Evolutionary conservation across 2,888 invertebrate species (phyloP), one percentile per base, ranked within the genome.

Genomic region (Latrodectus elegans): DNA sequence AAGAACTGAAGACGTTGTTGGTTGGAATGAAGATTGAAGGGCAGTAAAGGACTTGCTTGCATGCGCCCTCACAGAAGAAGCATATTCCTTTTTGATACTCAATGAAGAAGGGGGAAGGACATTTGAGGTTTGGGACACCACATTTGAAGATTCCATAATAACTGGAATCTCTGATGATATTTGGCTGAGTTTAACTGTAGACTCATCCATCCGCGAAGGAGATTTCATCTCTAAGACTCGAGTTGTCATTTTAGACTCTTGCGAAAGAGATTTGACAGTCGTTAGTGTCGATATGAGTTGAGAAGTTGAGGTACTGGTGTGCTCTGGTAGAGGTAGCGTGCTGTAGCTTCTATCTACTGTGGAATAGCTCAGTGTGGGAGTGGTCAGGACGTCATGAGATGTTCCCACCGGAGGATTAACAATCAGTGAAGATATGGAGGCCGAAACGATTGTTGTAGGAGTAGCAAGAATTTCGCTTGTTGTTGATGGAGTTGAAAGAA

Each of bases 311-410:
- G 26, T 64, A 52, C 52, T 86, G 3, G 68, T 64, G 15, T 49
- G 17, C 14, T 55, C 15, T n/a, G 53, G 26, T 15, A 38, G 53
- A 11, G 26, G n/a, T 38, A 4, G 52, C 12, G 51, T 86, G 15
- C 15, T 76, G 14, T 51, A 14, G 22, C n/a, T 75, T 15, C 64
- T 49, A 6, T 86, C 85, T 0, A 76, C 53, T 15, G 75, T 71
- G 26, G 76, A 80, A 65, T 80, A 86, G 52, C 70, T 80, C 26
- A 80, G n/a, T 11, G 38, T 26, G 14, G 85, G 85, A 9, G 75
- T 64, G 8, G 51, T 49, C n/a, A 52, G n/a, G 14, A 15, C 11
- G 60, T 38, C 38, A 38, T 38, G 1, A 38, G 38, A 38, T 38
- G 38, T 38, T 38, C 2, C 38, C 1, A 22, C 52, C n/a, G 17